Conservation (phyloP, 2,113 vertebrate species). For the Lagopus muta region DNA sequence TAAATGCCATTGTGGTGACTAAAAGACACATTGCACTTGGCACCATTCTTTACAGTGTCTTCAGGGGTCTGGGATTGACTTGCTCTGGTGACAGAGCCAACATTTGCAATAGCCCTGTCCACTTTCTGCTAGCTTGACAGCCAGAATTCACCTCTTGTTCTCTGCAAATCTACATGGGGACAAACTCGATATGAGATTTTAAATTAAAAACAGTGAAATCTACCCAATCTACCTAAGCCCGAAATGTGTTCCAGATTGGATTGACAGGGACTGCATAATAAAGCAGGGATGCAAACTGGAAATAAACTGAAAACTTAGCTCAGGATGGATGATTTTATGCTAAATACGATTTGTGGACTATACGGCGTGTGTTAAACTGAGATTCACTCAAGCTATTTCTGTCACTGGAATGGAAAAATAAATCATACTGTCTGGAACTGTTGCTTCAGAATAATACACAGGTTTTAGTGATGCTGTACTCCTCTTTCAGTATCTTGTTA, state of each 20-base stretch:
- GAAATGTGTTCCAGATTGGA: background rate
- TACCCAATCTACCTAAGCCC: fast-evolving
- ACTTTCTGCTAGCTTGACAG: background rate
- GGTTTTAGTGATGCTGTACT: background rate
- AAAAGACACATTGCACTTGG: conserved; percentile 49
- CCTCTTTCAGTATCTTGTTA: background rate
- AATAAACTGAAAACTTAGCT: background rate
- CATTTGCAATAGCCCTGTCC: background rate
- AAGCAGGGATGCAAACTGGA: background rate
- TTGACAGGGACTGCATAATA: background rate
- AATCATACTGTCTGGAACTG: background rate
- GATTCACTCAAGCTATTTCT: background rate
- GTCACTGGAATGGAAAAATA: background rate
- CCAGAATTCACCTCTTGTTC: background rate
- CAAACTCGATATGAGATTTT: background rate
- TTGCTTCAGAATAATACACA: background rate
- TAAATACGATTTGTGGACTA: background rate
- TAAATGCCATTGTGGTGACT: conserved; percentile 56
- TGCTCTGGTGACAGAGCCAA: background rate
- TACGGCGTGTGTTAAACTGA: background rate
- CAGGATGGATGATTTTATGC: background rate
- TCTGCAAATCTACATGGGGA: background rate
- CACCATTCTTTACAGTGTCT: background rate
- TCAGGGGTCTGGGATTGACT: background rate
- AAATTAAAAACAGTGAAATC: background rate